phyloP scores from a whole-genome alignment of 1,140 invertebrate species.

The Leptinotarsa lineolata region DNA sequence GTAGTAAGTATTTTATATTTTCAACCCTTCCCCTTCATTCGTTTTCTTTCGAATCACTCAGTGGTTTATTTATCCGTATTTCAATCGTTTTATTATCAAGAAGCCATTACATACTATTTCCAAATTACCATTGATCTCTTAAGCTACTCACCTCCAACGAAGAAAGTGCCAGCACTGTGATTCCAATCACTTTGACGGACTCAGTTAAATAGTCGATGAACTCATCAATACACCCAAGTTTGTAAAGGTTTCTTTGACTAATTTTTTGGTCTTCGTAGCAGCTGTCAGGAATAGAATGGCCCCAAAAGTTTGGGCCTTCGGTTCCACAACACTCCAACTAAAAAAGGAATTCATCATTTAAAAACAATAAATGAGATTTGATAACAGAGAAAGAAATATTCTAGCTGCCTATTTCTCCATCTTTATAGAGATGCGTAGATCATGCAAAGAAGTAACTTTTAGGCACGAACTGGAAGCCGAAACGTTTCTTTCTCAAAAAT shows the following conservation, averaged over 20 bases:
- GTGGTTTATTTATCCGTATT: too few relatives aligned
- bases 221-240: constrained; percentile 26
- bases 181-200: constrained; percentile 64
- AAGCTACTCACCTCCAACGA: constrained; percentile 63
- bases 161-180: constrained; percentile 67
- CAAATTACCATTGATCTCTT: background rate
- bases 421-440: too few relatives aligned
- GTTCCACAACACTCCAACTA: constrained; percentile 65
- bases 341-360: constrained; percentile 11
- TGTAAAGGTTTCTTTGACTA: constrained; percentile 3
- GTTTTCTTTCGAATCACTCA: too few relatives aligned
- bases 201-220: constrained; percentile 58
- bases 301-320: constrained; percentile 55
- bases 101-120: background rate
- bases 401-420: too few relatives aligned
- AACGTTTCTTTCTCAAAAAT: too few relatives aligned
- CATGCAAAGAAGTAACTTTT: too few relatives aligned
- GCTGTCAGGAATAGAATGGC: constrained; percentile 17
- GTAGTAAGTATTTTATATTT: too few relatives aligned
- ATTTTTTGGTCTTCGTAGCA: constrained; percentile 18
- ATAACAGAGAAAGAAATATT: too few relatives aligned
- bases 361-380: background rate
- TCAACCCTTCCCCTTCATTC: too few relatives aligned
- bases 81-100: too few relatives aligned
- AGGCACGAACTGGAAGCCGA: too few relatives aligned